Evolutionary conservation across 2,888 invertebrate species (phyloP), one percentile per base, ranked within the genome.

Genomic region (Mechanitis mazaeus): DNA sequence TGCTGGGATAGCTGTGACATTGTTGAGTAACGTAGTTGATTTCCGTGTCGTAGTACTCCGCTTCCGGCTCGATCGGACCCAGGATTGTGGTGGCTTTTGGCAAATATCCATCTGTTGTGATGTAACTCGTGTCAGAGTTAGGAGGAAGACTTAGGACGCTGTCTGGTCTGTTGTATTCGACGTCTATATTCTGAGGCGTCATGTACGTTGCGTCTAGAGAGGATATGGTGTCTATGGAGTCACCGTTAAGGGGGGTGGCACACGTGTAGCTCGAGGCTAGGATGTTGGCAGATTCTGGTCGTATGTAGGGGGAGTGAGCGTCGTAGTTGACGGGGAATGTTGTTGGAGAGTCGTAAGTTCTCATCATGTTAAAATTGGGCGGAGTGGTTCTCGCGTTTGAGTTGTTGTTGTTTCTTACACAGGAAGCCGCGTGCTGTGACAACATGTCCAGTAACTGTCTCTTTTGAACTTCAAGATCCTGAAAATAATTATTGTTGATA

Each of bases 401-500:
- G 69, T 81, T 84, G 65, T 81, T 84, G 65, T 81, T 80, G 71
- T 87, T 86, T 71, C 92, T 93, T 64, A 94, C 88, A 77, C 96
- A 96, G 12, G 92, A 92, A 0, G 94, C 93, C 50, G 93, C 91
- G 82, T 97, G 96, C 20, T 93, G 84, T 59, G 94, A 93, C 71
- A 97, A 85, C 93, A 96, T 95, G 71, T 96, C 95, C 73, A 94
- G 92, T 63, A 97, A 89, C 76, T 94, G 93, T 68, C 94, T 92
- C 75, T 94, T 93, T 79, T 97, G 95, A 59, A 93, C 94, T 85
- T 96, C 95, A 75, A 97, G 87, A 74, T 94, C 93, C 84, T 95
- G 94, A 54, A 84, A 86, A 66, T 58, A 65, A 64, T 45, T 59
- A 33, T 3, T 5, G 35, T 3, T 9, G 11, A 9, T 42, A 2